A percentile compares a stretch with the other conserved stretches of the same genome.
These are phyloP conservation scores for Falco naumanni DNA, from an alignment of 2,797 vertebrate genomes.

Conservation along the genomic window DNA sequence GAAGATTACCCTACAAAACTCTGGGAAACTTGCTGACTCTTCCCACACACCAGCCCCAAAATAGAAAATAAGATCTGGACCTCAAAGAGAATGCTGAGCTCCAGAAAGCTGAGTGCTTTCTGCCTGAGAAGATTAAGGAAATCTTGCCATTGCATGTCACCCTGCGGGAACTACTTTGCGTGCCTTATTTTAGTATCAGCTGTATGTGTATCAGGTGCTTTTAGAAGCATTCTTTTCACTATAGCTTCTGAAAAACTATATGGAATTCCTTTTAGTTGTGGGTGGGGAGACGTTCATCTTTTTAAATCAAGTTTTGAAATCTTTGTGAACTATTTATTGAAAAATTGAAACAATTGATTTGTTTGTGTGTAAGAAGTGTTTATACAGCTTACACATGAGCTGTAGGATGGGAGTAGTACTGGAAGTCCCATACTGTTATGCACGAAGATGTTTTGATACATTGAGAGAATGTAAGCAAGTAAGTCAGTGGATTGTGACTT, in stretches of 20 bases:
- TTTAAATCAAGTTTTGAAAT: not conserved
- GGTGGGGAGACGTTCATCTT: not conserved
- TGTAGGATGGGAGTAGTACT: slow-evolving; percentile 17
- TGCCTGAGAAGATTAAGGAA: not conserved
- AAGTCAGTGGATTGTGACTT: slow-evolving; percentile 45
- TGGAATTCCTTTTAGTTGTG: not conserved
- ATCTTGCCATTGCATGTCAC: not conserved
- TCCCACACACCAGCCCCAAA: not conserved
- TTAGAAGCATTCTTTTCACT: not conserved
- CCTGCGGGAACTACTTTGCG: not conserved
- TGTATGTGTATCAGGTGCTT: not conserved
- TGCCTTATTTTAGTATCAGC: not conserved
- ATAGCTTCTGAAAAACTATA: not conserved
- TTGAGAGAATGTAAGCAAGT: slow-evolving; percentile 38
- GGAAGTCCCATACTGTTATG: not conserved
- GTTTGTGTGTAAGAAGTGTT: slow-evolving; percentile 22
- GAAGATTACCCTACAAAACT: not conserved
- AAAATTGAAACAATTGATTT: not conserved
- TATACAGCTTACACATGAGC: slow-evolving; percentile 28
- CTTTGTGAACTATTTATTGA: not conserved
- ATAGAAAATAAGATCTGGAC: not conserved
- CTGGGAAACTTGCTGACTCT: not conserved
- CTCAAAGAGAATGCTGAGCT: not conserved
- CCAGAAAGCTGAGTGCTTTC: not conserved
- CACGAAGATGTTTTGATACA: slow-evolving; percentile 33